Evolutionary conservation across 2,113 vertebrate genomes (phyloP), one percentile per base, ranked within the genome.

Genomic region (Corythornis vintsioides): DNA sequence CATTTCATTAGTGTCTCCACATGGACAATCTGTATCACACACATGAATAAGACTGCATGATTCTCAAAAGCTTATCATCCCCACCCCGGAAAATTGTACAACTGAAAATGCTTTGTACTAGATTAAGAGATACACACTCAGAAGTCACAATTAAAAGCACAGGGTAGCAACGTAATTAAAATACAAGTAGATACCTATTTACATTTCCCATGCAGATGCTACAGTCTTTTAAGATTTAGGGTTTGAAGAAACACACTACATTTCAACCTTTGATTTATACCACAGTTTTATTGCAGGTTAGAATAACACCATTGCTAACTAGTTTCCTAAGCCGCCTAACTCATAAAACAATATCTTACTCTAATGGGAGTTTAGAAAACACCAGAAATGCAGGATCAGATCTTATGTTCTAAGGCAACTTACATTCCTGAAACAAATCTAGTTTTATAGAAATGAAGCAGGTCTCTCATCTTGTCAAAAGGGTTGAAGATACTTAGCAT

Each of bases 11-110:
- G 28, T n/a, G 40, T 74, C 60, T 59, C 64, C 40, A 52, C 48
- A 42, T 47, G 77, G 86, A 86, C 93, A 96, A 84, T 82, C 35
- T 55, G 52, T 3, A 8, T 92, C 86, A 96, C 64, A 70, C n/a
- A 65, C 28, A 42, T 47, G 52, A 88, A 11, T 78, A 79, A 84
- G 24, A 73, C 42, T 38, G 53, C 60, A 53, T 0, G 1, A 78
- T 84, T 70, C 33, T 81, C 66, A 53, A 83, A 22, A 93, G 43
- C 63, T 90, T 82, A 87, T 72, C 66, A 81, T 40, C 57, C 57
- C 56, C 76, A 38, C 4, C 12, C 6, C 24, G 9, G 77, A 90
- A 92, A 93, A 86, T 82, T 92, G 57, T 72, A 61, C 77, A 88
- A 38, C 53, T 24, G 28, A 90, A 90, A 82, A 93, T 43, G 0